Evolutionary conservation across 2,113 vertebrate species (phyloP).

Genomic region (Pangasianodon hypophthalmus): DNA sequence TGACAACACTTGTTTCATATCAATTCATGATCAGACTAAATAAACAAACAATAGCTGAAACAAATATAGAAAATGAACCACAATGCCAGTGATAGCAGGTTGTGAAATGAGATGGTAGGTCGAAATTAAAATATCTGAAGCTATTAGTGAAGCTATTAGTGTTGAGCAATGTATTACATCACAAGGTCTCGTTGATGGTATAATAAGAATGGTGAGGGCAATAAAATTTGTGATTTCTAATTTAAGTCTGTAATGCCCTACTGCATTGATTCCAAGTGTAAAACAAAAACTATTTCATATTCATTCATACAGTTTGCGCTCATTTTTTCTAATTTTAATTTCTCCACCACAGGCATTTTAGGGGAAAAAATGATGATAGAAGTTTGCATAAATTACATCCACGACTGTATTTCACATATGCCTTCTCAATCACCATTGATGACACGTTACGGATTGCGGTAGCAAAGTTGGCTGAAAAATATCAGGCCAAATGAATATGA

Average conservation of each 20-base stretch:
- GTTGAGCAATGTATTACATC: neutral
- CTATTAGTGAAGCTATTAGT: neutral
- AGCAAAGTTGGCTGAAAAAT: neutral
- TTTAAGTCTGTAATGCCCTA: neutral
- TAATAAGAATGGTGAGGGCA: neutral
- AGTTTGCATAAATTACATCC: neutral
- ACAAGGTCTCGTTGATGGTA: neutral
- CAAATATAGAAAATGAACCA: neutral
- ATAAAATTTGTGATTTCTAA: neutral
- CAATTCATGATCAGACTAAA: neutral
- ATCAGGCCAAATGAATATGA: neutral
- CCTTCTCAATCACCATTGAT: neutral
- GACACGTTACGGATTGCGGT: neutral
- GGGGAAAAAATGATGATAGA: neutral
- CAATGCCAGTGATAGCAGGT: neutral
- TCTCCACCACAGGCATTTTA: neutral
- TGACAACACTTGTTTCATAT: neutral
- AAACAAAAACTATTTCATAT: neutral
- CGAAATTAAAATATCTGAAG: neutral
- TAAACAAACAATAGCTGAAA: conserved; percentile 2
- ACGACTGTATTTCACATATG: neutral
- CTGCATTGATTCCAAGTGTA: neutral
- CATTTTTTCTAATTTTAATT: too few species aligned
- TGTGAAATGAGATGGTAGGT: neutral
- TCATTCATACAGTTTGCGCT: neutral